A percentile compares a stretch with the other conserved stretches of the same genome.
Conservation (phyloP, 1,140 invertebrate species). For the Coptotermes formosanus region DNA sequence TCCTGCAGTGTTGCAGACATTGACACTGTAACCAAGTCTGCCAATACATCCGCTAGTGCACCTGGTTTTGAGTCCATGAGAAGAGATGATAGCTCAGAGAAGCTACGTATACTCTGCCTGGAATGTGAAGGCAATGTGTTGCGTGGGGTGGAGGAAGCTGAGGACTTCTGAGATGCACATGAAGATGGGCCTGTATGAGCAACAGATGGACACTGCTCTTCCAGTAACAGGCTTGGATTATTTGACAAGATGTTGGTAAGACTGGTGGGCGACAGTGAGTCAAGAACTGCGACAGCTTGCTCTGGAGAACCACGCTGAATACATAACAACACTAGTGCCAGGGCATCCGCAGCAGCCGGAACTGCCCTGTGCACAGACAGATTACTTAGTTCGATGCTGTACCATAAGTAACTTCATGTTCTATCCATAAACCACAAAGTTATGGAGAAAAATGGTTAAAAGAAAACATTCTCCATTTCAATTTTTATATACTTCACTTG, state of each 20-base stretch:
- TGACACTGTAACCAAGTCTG: conserved; percentile 46
- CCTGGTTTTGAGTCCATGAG: conserved; percentile 52
- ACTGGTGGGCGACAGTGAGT: conserved; percentile 45
- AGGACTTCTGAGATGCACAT: too few species aligned
- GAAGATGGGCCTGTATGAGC: too few species aligned
- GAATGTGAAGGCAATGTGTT: not conserved
- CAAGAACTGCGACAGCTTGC: conserved; percentile 49
- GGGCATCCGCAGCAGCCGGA: conserved; percentile 43
- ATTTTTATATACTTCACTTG: too few species aligned
- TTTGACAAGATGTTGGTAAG: conserved; percentile 46
- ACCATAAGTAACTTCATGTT: not conserved
- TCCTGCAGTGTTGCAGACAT: conserved; percentile 49
- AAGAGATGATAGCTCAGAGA: conserved; percentile 36
- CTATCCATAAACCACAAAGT: too few species aligned
- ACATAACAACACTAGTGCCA: conserved; percentile 54
- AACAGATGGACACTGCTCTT: not conserved
- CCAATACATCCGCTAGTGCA: conserved; percentile 50
- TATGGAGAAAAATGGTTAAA: too few species aligned
- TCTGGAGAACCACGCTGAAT: conserved; percentile 54
- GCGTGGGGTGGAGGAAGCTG: not conserved
- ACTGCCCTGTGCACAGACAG: conserved; percentile 36
- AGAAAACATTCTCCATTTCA: too few species aligned
- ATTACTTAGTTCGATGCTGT: not conserved
- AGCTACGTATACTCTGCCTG: not conserved
- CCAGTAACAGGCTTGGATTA: conserved; percentile 39